phyloP scores from a whole-genome alignment of 2,113 vertebrate genomes.

The Rattus norvegicus region GRCr8 NC_086025.1:128204001-128204500 shows the following conservation, averaged over 20 bases:
- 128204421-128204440: background rate
- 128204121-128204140: background rate
- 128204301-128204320: too few species aligned
- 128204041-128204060: background rate
- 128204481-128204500: background rate
- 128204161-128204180: background rate
- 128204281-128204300: too few species aligned
- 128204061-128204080: background rate
- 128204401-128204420: background rate
- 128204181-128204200: background rate
- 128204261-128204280: background rate
- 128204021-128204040: background rate
- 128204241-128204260: background rate
- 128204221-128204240: background rate
- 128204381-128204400: background rate
- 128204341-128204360: background rate
- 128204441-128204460: background rate
- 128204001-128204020: background rate
- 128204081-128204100: background rate
- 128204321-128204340: background rate
- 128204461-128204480: background rate
- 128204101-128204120: background rate
- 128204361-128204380: background rate
- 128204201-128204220: background rate
- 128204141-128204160: background rate